Evolutionary conservation across 2,888 invertebrate genomes (phyloP).

Genomic region (Orchesellides sinensis): DNA sequence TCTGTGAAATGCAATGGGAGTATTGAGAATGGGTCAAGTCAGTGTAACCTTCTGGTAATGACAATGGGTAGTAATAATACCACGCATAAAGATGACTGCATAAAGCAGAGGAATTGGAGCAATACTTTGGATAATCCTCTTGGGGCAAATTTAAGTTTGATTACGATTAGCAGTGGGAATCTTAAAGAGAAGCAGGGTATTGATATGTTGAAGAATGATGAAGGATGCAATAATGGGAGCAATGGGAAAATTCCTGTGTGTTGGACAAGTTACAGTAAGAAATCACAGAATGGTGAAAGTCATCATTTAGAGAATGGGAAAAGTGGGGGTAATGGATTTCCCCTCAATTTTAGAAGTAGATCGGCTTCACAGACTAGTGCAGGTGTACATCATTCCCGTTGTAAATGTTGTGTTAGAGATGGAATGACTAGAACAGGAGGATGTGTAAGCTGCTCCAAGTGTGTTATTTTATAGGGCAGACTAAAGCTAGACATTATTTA

Average conservation of each 20-base stretch:
- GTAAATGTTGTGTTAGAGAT: constrained; percentile 35
- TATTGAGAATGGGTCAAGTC: neutral
- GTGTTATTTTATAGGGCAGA: constrained; percentile 23
- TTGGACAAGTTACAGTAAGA: constrained; percentile 22
- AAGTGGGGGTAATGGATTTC: constrained; percentile 11
- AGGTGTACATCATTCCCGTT: neutral
- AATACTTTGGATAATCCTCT: neutral
- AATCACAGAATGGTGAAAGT: constrained; percentile 11
- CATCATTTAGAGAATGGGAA: neutral
- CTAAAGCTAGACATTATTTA: neutral
- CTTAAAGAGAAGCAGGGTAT: neutral
- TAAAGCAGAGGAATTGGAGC: neutral
- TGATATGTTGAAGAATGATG: neutral
- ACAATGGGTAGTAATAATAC: neutral
- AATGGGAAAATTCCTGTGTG: constrained; percentile 33
- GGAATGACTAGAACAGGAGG: constrained; percentile 14
- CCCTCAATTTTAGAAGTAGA: constrained; percentile 9
- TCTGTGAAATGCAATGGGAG: neutral
- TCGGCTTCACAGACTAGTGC: constrained; percentile 23
- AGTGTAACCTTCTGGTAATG: constrained; percentile 10
- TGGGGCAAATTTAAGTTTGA: constrained; percentile 18
- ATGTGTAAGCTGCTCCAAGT: constrained; percentile 43
- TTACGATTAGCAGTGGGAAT: neutral
- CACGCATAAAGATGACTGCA: neutral
- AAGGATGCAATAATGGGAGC: neutral